Evolutionary conservation across 2,113 vertebrate species (phyloP).

Genomic region (Menura novaehollandiae): DNA sequence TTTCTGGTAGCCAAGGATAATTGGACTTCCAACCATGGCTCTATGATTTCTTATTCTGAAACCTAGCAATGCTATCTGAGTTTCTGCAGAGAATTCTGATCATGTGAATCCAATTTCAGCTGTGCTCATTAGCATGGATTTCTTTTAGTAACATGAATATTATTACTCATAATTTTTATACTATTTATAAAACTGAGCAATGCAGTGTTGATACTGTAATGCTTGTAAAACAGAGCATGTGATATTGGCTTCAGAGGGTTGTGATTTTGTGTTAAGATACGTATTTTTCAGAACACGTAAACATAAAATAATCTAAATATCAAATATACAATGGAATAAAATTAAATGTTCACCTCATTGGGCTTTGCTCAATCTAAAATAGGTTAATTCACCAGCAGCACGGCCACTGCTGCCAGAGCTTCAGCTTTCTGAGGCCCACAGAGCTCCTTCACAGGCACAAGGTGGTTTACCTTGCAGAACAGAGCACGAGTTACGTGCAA

Average conservation of each 20-base stretch:
- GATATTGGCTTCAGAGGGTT: not conserved
- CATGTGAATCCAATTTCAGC: conserved; percentile 34
- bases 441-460: not conserved
- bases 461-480: not conserved
- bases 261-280: not conserved
- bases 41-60: not conserved
- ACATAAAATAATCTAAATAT: not conserved
- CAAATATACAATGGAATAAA: not conserved
- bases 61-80: not conserved
- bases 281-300: not conserved
- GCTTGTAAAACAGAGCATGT: not conserved
- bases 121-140: conserved; percentile 26
- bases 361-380: not conserved
- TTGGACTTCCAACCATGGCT: not conserved
- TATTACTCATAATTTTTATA: conserved; percentile 25
- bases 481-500: not conserved
- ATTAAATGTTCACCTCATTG: not conserved
- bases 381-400: not conserved
- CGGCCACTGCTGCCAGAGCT: not conserved
- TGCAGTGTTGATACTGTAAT: not conserved
- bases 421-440: not conserved
- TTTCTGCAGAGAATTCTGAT: not conserved
- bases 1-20: not conserved
- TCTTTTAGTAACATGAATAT: conserved; percentile 25
- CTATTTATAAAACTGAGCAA: conserved; percentile 7